phyloP scores from a whole-genome alignment of 1,140 invertebrate species.

The Calliopsis andreniformis region DNA sequence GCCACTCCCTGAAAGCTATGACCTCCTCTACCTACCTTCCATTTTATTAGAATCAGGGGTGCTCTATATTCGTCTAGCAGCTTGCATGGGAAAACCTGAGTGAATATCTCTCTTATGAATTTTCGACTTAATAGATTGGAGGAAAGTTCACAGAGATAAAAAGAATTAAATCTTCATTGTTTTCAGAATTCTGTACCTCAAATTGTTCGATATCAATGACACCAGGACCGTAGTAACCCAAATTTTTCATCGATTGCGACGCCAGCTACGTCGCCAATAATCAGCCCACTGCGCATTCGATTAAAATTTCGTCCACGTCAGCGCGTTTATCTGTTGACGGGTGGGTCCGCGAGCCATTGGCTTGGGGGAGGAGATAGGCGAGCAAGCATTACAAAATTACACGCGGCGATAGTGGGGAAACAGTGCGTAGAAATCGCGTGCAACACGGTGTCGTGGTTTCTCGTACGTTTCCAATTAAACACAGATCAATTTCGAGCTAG shows the following conservation, averaged over 20 bases:
- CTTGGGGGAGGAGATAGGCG: background rate
- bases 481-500: slow-evolving; percentile 27
- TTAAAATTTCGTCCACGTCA: background rate
- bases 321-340: background rate
- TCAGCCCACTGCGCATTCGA: background rate
- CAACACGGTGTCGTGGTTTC: background rate
- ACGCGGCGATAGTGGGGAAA: background rate
- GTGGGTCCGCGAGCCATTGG: background rate
- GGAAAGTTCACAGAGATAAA: too few relatives aligned
- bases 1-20: background rate
- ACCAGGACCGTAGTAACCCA: too few relatives aligned
- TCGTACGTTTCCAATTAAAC: slow-evolving; percentile 42
- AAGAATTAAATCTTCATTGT: too few relatives aligned
- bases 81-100: too few relatives aligned
- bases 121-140: too few relatives aligned
- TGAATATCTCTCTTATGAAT: too few relatives aligned
- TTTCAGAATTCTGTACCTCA: too few relatives aligned
- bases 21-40: background rate
- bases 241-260: too few relatives aligned
- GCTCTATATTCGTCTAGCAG: too few relatives aligned
- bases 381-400: background rate
- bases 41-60: too few relatives aligned
- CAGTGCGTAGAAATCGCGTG: background rate
- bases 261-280: background rate
- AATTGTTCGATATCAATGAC: too few relatives aligned